These are phyloP conservation scores for Sepiola atlantica DNA, from an alignment of 2,888 invertebrate genomes.

Conservation along the genomic window DNA sequence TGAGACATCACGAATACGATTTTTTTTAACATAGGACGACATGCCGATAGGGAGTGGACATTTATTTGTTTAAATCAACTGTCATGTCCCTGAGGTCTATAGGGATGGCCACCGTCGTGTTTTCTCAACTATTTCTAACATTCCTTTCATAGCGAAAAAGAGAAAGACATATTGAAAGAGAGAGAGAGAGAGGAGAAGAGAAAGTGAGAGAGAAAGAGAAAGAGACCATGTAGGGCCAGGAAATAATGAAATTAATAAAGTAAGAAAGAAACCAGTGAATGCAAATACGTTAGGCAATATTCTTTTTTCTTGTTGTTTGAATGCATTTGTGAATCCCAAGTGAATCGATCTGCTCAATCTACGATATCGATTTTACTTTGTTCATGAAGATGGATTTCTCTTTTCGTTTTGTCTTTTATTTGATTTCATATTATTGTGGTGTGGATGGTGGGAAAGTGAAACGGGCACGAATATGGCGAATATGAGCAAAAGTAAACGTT, in stretches of 20 bases:
- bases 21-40: too few species aligned
- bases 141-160: too few species aligned
- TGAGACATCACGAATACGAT: too few species aligned
- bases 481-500: background rate
- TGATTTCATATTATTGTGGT: background rate
- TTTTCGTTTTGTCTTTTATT: background rate
- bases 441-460: background rate
- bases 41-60: too few species aligned
- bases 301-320: background rate
- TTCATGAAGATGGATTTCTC: background rate
- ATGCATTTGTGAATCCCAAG: slow-evolving; percentile 2
- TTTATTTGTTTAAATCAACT: too few species aligned
- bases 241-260: background rate
- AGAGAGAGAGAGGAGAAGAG: background rate
- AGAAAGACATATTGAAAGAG: background rate
- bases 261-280: background rate
- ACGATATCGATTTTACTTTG: background rate
- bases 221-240: background rate
- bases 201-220: background rate
- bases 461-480: background rate
- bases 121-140: too few species aligned
- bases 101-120: too few species aligned
- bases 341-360: background rate
- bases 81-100: too few species aligned
- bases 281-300: background rate